These are phyloP conservation scores for Myiopsitta monachus DNA, from an alignment of 2,113 vertebrate species.

Conservation along the genomic window DNA sequence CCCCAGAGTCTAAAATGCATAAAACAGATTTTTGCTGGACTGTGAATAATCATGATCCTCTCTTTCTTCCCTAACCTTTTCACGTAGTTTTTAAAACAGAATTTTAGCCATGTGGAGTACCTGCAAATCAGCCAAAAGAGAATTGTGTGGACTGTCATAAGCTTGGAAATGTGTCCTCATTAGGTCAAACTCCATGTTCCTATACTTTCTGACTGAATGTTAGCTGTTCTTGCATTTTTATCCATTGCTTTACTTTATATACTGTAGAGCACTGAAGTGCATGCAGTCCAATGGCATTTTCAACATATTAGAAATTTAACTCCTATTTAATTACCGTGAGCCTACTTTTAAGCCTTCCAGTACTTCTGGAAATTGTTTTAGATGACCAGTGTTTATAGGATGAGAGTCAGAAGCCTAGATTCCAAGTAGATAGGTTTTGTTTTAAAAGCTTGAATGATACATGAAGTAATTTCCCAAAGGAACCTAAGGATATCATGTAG, in stretches of 20 bases:
- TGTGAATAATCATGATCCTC: background rate
- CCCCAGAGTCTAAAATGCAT: background rate
- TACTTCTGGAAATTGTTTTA: background rate
- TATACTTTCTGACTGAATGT: background rate
- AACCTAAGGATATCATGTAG: background rate
- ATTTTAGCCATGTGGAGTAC: background rate
- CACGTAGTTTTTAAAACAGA: background rate
- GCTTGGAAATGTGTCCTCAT: background rate
- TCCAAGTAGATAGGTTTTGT: background rate
- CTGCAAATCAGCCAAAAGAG: background rate
- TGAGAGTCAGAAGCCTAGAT: background rate
- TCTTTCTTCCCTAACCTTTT: background rate
- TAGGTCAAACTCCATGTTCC: background rate
- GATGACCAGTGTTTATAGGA: background rate
- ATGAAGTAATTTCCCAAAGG: conserved; percentile 42
- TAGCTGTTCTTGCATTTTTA: conserved; percentile 9
- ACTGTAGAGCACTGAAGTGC: background rate
- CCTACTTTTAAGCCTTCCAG: background rate
- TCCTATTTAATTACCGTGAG: background rate
- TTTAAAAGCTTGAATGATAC: conserved; percentile 31
- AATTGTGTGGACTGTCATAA: background rate
- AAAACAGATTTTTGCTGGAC: conserved; percentile 17
- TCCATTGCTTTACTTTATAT: background rate
- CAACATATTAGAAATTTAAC: background rate
- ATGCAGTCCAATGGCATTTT: background rate